A percentile compares a stretch with the other conserved stretches of the same genome.
Conservation (phyloP, 2,113 vertebrate genomes). For the Equus przewalskii region DNA sequence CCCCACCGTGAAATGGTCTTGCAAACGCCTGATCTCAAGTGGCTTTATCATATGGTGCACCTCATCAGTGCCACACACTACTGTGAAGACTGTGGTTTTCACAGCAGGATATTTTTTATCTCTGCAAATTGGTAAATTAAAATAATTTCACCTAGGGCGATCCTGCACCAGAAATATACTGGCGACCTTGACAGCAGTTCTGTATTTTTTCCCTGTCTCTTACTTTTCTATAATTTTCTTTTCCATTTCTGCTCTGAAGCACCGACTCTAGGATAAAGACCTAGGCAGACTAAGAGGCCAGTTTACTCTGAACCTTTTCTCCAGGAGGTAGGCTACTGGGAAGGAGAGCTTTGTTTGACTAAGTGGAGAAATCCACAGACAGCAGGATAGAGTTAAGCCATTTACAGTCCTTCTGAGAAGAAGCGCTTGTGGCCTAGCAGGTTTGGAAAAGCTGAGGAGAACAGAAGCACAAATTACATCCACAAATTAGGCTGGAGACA, state of each 20-base stretch:
- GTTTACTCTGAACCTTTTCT: not conserved
- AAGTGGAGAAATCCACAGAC: not conserved
- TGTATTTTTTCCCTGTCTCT: constrained; percentile 46
- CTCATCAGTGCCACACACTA: constrained; percentile 84
- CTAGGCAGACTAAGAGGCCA: not conserved
- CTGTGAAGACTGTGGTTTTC: constrained; percentile 89
- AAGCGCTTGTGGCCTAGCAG: not conserved
- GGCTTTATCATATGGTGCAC: constrained; percentile 84
- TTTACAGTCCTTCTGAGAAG: constrained; percentile 19
- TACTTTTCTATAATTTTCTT: constrained; percentile 38
- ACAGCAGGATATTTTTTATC: constrained; percentile 89
- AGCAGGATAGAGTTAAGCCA: not conserved
- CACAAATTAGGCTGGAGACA: not conserved
- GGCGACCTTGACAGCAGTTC: constrained; percentile 77
- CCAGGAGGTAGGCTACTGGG: not conserved
- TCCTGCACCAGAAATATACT: constrained; percentile 69
- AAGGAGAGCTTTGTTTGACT: not conserved
- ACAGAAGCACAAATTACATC: not conserved
- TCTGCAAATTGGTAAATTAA: constrained; percentile 90
- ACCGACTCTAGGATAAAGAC: not conserved
- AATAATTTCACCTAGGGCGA: constrained; percentile 89
- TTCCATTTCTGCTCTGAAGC: not conserved
- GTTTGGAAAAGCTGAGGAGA: not conserved
- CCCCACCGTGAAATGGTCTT: constrained; percentile 86
- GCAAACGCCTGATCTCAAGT: constrained; percentile 90